phyloP scores from a whole-genome alignment of 1,140 invertebrate species.

The Belonocnema kinseyi region DNA sequence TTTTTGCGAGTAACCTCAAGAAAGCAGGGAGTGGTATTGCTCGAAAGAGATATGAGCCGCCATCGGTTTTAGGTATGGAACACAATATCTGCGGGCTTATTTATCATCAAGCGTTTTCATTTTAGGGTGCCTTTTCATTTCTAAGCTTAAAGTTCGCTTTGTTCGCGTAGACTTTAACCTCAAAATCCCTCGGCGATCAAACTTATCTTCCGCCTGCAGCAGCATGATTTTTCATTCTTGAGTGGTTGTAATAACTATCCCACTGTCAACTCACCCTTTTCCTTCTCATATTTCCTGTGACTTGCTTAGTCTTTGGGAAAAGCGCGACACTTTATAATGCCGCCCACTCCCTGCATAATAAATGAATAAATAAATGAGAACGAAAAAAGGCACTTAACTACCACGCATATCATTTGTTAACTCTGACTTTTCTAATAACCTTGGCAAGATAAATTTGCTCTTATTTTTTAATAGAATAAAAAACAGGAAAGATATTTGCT shows the following conservation, averaged over 20 bases:
- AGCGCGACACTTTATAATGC: slow-evolving; percentile 13
- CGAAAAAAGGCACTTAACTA: slow-evolving; percentile 3
- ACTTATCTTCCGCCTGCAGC: slow-evolving; percentile 22
- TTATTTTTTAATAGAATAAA: no score
- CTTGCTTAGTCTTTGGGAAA: slow-evolving; percentile 12
- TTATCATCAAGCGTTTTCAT: no score
- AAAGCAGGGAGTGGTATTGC: no score
- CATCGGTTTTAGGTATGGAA: no score
- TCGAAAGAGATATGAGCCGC: accelerated
- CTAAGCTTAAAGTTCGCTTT: slow-evolving; percentile 27
- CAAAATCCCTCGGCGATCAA: slow-evolving; percentile 13
- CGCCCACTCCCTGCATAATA: slow-evolving; percentile 4
- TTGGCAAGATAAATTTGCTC: background rate
- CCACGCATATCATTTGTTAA: background rate
- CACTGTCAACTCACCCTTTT: background rate
- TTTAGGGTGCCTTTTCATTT: background rate
- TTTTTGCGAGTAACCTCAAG: no score
- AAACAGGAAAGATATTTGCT: no score
- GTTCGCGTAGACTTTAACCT: slow-evolving; percentile 19
- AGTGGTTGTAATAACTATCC: slow-evolving; percentile 22
- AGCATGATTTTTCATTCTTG: slow-evolving; percentile 27
- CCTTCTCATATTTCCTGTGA: background rate
- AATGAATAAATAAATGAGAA: slow-evolving; percentile 30
- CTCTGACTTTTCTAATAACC: background rate
- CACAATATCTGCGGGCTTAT: no score